Base-by-base conservation (phyloP, 2,888 invertebrate genomes). In the Acrobasis consociella region DNA sequence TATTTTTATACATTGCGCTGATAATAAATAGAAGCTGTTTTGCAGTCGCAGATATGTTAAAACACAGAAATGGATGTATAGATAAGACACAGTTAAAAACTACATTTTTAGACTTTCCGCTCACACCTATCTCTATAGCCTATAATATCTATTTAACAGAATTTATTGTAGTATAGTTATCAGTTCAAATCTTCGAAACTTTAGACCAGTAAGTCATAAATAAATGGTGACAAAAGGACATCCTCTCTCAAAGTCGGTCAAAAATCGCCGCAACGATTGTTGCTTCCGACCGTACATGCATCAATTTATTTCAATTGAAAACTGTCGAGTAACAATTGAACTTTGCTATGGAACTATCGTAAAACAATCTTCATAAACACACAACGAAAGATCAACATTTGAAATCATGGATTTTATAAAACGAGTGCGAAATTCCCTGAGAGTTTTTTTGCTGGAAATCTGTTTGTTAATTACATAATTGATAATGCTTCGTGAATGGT, bases 291-390 rank as follows among this genome's bases (percentile, higher is more conserved):
- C 22, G 15, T 56, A 39, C 17, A 16, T 70, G 73, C 73, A 76
- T 75, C 83, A 87, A 87, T 87, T 86, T 82, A 74, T 80, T 80
- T 80, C 87, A 88, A 87, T 87, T 86, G 80, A 78, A 75, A 72
- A 72, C 69, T 69, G 67, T 75, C 77, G 46, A 67, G 65, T 68
- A 76, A 72, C 86, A 85, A 85, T 85, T 86, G 81, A 73, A 70
- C 65, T 67, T 68, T 71, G 70, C 74, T 70, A 69, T 67, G 67
- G 73, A 76, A 77, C 76, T 73, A 74, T 72, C 74, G 75, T 78
- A 76, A 69, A 39, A 61, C 62, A 67, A 69, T 65, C 63, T 39
- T 65, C 17, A 22, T 15, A 22, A 37, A 52, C 39, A 52, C 39
- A 60, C 60, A 58, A 62, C 51, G 56, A 56, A 42, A 53, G 49